Percentiles rank a stretch among this genome's conserved stretches.
These are phyloP conservation scores for Trachelipus rathkii DNA, from an alignment of 1,140 invertebrate genomes.

Conservation along the genomic window DNA sequence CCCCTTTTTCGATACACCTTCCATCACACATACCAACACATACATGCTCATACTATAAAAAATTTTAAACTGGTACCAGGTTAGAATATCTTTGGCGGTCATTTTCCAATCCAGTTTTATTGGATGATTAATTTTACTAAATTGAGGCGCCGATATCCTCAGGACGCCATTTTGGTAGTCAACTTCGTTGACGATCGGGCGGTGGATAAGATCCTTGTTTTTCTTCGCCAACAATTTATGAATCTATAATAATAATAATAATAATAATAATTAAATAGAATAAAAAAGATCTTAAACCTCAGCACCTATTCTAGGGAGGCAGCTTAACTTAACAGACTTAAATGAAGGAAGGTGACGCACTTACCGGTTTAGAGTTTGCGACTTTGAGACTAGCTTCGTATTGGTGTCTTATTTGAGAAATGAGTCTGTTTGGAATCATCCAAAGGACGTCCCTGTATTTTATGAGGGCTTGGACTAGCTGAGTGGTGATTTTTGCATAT, in stretches of 20 bases:
- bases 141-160: constrained; percentile 54
- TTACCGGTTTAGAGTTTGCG: constrained; percentile 51
- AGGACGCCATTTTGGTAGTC: constrained; percentile 54
- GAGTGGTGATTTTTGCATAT: constrained; percentile 75
- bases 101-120: constrained; percentile 52
- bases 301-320: no score
- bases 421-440: constrained; percentile 67
- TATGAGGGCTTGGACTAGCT: constrained; percentile 72
- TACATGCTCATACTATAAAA: no score
- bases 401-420: constrained; percentile 62
- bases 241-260: constrained; percentile 48
- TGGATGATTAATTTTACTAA: constrained; percentile 53
- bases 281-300: no score
- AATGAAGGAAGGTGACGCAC: background rate
- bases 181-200: constrained; percentile 51
- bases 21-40: no score
- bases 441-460: constrained; percentile 68
- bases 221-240: constrained; percentile 50
- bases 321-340: no score
- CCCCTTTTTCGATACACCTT: no score
- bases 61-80: constrained; percentile 49
- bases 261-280: no score
- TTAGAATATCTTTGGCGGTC: constrained; percentile 55
- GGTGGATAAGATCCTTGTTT: constrained; percentile 48
- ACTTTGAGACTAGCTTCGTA: constrained; percentile 56